phyloP scores from a whole-genome alignment of 2,797 vertebrate species.

The Aulostomus chinensis region DNA sequence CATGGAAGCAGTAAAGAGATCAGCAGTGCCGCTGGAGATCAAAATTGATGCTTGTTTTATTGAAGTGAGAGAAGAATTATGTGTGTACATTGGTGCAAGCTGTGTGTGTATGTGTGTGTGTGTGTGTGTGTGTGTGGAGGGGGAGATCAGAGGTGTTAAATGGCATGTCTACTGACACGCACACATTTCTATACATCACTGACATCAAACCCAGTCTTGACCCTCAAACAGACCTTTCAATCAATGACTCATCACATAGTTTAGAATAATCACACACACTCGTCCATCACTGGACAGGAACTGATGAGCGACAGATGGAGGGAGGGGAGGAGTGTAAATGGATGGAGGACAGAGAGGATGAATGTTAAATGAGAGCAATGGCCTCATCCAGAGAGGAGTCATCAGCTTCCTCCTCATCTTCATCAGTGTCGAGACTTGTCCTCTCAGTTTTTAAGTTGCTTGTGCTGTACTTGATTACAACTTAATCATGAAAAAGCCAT shows the following conservation, averaged over 20 bases:
- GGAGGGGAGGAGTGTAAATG: not conserved
- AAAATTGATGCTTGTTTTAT: conserved; percentile 80
- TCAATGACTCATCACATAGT: not conserved
- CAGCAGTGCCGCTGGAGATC: conserved; percentile 22
- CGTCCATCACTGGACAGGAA: not conserved
- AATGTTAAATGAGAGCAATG: too few relatives aligned
- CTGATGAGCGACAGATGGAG: not conserved
- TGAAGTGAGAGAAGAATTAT: conserved; percentile 65
- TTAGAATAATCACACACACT: too few relatives aligned
- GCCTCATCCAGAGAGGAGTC: too few relatives aligned
- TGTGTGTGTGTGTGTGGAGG: conserved; percentile 6
- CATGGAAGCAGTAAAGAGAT: conserved; percentile 58
- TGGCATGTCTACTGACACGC: conserved; percentile 1
- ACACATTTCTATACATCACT: not conserved
- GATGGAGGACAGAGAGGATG: not conserved
- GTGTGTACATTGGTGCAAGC: conserved; percentile 11
- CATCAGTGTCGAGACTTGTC: too few relatives aligned
- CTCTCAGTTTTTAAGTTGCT: too few relatives aligned
- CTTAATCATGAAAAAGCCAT: too few relatives aligned
- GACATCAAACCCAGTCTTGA: not conserved
- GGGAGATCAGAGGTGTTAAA: conserved; percentile 24
- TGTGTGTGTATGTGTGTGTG: not conserved
- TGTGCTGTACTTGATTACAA: too few relatives aligned
- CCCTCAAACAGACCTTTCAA: not conserved
- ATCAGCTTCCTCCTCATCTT: not conserved